Evolutionary conservation across 2,113 vertebrate genomes (phyloP), one percentile per base, ranked within the genome.

Genomic region (Menidia beryllina): DNA sequence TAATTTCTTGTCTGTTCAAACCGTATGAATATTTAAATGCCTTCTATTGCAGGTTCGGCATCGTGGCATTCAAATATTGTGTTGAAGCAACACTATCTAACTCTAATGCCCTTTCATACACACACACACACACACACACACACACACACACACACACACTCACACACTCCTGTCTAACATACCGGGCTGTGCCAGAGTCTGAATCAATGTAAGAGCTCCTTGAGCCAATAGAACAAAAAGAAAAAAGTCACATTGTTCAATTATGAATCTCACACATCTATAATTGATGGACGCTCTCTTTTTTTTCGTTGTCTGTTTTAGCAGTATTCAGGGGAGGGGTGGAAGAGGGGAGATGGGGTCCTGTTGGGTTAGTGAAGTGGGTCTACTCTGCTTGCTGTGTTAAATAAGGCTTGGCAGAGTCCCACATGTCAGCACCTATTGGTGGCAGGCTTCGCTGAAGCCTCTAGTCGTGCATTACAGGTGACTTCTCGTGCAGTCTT

Each of bases 191-290:
- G 85, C 86, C 90, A 91, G 88, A 93, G 86, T 89, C 89, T 90
- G 91, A 95, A 95, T 95, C 93, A 88, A 93, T 93, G 95, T 94
- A 56, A 93, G 94, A 93, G 95, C 94, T 95, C 61, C 90, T 92
- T 90, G 83, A 91, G 87, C 89, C 92, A 92, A 93, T 82, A n/a
- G 19, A 93, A 93, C 93, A 94, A 94, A 95, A 94, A 95, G 88
- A 90, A 93, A 94, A 93, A 95, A 95, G 88, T 93, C 93, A 94
- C 94, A 93, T 90, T 86, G 90, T 93, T 97, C 86, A 96, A 97
- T 96, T 94, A 97, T 96, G 93, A 94, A 96, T 94, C 83, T 69
- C 38, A 41, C 89, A 78, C 86, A 96, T 97, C 88, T 93, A 96
- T 96, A 95, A 97, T 96, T 95, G 91, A 97, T 94, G 85, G 34